Base-by-base conservation (phyloP, 2,888 invertebrate species). In the Epistrophe eligans region DNA sequence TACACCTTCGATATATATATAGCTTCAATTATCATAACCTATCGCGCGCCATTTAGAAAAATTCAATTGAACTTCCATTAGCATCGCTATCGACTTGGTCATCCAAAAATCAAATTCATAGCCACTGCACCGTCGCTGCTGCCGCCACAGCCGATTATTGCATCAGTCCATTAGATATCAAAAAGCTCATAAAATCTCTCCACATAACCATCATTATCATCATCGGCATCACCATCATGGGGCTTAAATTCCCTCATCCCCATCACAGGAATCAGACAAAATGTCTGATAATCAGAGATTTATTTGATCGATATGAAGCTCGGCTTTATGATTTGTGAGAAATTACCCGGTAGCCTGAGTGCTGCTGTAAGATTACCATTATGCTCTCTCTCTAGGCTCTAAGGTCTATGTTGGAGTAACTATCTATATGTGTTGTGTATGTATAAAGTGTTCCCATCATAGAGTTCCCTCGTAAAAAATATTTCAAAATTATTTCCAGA, bases 401-500 rank as follows among this genome's bases (percentile, higher is more conserved):
- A 17, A 35, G 35, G 35, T 35, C 9, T 35, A 35, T 48, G 57
- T 70, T 38, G 24, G 45, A 45, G 55, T 17, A 32, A 0, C 1
- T n/a, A 7, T 2, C 43, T 43, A n/a, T 15, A 45, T 67, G 58
- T 50, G 38, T 24, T 15, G 38, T 19, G 35, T 7, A 58, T 1
- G 17, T 48, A 8, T 8, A 48, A 32, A 17, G 32, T 35, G 40
- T 52, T 70, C 70, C n/a, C 24, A 66, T 45, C 24, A 64, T 45
- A 55, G 32, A 17, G 73, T n/a, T 70, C 77, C 67, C 70, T 50
- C 50, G 58, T 74, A 64, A 76, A 71, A 85, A 43, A 62, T 70
- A 77, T 73, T 73, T 81, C 38, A 73, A 82, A 87, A 87, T 83
- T 87, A 82, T 87, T 83, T 87, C 83, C 87, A 87, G 76, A 83